A percentile compares a stretch with the other conserved stretches of the same genome.
These are phyloP conservation scores for Amblyteles armatorius DNA, from an alignment of 2,888 invertebrate genomes.

Conservation along the genomic window DNA sequence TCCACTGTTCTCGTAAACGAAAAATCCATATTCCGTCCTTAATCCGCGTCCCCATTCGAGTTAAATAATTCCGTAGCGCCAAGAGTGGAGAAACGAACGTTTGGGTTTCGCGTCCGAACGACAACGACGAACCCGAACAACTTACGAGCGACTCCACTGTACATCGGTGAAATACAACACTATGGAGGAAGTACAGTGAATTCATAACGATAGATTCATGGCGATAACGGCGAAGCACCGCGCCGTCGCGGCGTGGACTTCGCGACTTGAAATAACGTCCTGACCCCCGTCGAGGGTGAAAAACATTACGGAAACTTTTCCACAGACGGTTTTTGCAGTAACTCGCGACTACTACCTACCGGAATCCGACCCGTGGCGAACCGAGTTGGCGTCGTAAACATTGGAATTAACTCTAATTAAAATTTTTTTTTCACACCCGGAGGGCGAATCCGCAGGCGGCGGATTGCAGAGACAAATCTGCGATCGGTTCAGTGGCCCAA, in stretches of 20 bases:
- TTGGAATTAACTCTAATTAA: constrained; percentile 71
- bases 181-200: neutral
- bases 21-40: too few relatives aligned
- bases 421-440: constrained; percentile 35
- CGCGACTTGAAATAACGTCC: constrained; percentile 55
- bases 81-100: too few relatives aligned
- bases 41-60: too few relatives aligned
- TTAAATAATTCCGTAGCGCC: too few relatives aligned
- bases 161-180: neutral
- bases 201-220: constrained; percentile 40
- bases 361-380: constrained; percentile 20
- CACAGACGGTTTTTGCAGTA: constrained; percentile 42
- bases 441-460: constrained; percentile 34
- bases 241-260: constrained; percentile 36
- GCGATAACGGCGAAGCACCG: constrained; percentile 29
- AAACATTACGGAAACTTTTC: constrained; percentile 64
- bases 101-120: too few relatives aligned
- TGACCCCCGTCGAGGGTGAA: constrained; percentile 52
- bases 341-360: neutral
- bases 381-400: constrained; percentile 64
- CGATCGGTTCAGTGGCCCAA: neutral
- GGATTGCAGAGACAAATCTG: neutral
- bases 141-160: neutral
- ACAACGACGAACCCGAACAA: neutral
- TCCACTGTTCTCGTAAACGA: too few relatives aligned